Percentiles rank a stretch among this genome's conserved stretches.
phyloP scores from a whole-genome alignment of 2,888 invertebrate species.

The Hesperia comma region DNA sequence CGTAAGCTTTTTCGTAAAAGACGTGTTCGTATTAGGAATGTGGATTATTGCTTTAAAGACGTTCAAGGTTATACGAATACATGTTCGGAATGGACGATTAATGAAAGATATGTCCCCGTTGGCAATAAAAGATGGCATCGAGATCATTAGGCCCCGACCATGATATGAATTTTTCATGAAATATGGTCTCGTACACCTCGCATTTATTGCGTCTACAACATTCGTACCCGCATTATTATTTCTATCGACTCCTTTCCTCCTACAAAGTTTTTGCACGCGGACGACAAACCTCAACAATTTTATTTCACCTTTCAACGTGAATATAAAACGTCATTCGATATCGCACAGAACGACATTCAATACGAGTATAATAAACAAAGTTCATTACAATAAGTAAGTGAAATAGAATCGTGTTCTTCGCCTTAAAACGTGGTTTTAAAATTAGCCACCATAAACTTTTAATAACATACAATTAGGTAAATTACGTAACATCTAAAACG shows the following conservation, averaged over 20 bases:
- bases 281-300: slow-evolving; percentile 60
- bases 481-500: slow-evolving; percentile 38
- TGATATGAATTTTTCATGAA: slow-evolving; percentile 82
- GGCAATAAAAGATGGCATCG: slow-evolving; percentile 77
- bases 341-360: slow-evolving; percentile 56
- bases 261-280: slow-evolving; percentile 60
- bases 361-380: too few species aligned
- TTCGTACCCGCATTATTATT: slow-evolving; percentile 63
- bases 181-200: slow-evolving; percentile 68
- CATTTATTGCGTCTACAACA: slow-evolving; percentile 61
- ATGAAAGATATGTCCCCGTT: slow-evolving; percentile 73
- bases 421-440: slow-evolving; percentile 34
- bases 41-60: slow-evolving; percentile 32
- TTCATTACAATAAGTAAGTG: slow-evolving; percentile 55
- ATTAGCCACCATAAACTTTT: slow-evolving; percentile 34
- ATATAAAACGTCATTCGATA: slow-evolving; percentile 61
- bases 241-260: slow-evolving; percentile 60
- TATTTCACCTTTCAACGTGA: slow-evolving; percentile 60
- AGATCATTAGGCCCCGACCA: slow-evolving; percentile 75
- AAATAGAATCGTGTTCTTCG: slow-evolving; percentile 41
- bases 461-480: slow-evolving; percentile 46
- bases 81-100: slow-evolving; percentile 70
- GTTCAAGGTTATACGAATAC: slow-evolving; percentile 49
- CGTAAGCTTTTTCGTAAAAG: too few species aligned
- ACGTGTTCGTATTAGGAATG: background rate